These are phyloP conservation scores for Nasonia vitripennis DNA, from an alignment of 1,140 invertebrate genomes.

Conservation along the genomic window DNA sequence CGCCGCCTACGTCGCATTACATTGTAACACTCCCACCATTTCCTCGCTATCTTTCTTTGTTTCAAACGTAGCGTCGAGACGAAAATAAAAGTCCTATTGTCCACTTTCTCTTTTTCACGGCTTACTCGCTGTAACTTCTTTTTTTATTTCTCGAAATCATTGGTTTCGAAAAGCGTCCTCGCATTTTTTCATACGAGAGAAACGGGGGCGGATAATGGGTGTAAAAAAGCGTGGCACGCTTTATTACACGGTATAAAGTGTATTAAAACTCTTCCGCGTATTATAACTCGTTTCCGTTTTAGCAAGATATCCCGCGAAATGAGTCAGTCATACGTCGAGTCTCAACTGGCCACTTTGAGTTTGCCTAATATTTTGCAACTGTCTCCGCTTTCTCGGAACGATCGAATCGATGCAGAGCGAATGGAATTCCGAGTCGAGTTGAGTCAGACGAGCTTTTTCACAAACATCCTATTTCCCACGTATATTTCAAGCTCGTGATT, in stretches of 20 bases:
- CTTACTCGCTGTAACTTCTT: background rate
- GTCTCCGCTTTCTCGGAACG: background rate
- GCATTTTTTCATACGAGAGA: no score
- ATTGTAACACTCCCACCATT: background rate
- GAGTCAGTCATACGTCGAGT: no score
- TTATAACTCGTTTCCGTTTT: no score
- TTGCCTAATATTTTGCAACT: background rate
- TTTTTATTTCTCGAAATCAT: background rate
- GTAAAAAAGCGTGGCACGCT: no score
- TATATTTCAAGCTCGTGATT: no score
- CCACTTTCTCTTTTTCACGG: background rate
- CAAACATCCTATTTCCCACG: background rate
- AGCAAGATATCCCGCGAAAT: no score
- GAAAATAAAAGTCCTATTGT: background rate
- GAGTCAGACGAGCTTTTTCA: background rate
- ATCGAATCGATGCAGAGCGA: no score
- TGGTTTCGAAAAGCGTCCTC: background rate
- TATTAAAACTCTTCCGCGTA: no score
- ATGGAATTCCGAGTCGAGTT: background rate
- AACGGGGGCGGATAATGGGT: no score
- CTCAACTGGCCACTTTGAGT: no score
- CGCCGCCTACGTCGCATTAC: background rate
- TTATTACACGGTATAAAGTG: no score
- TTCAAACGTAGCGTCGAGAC: background rate
- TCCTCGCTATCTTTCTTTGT: background rate